These are phyloP conservation scores for Hydriomena furcata DNA, from an alignment of 2,888 invertebrate genomes.

Conservation along the genomic window DNA sequence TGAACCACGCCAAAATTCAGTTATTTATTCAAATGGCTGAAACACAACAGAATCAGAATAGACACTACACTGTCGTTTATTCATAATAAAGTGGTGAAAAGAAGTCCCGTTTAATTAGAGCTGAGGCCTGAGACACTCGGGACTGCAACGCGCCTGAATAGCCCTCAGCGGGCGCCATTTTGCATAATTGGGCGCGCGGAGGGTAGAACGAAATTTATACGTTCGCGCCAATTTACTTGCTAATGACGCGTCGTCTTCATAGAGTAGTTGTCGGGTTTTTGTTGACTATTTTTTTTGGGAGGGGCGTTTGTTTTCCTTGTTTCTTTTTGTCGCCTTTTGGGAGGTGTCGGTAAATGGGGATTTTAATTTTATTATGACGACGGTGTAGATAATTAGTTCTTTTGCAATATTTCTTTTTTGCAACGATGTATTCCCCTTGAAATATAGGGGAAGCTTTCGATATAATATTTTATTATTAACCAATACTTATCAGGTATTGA, in stretches of 20 bases:
- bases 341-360: slow-evolving; percentile 18
- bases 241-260: slow-evolving; percentile 79
- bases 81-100: slow-evolving; percentile 80
- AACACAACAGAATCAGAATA: slow-evolving; percentile 54
- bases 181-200: slow-evolving; percentile 80
- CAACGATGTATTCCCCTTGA: too few relatives aligned
- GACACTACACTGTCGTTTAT: slow-evolving; percentile 70
- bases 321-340: slow-evolving; percentile 28
- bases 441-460: too few relatives aligned
- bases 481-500: too few relatives aligned
- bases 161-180: slow-evolving; percentile 80
- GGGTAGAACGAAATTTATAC: slow-evolving; percentile 81
- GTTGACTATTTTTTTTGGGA: slow-evolving; percentile 40
- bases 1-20: slow-evolving; percentile 6
- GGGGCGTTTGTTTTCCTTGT: slow-evolving; percentile 19
- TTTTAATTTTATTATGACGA: slow-evolving; percentile 1
- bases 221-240: slow-evolving; percentile 81
- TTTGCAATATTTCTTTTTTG: too few relatives aligned
- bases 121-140: slow-evolving; percentile 78
- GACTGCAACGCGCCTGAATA: slow-evolving; percentile 76
- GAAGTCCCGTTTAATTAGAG: slow-evolving; percentile 82
- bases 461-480: too few relatives aligned
- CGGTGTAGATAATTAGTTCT: background rate
- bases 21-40: slow-evolving; percentile 19
- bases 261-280: slow-evolving; percentile 61